These are phyloP conservation scores for Macrotus californicus DNA, from an alignment of 2,113 vertebrate genomes.

Conservation along the genomic window DNA sequence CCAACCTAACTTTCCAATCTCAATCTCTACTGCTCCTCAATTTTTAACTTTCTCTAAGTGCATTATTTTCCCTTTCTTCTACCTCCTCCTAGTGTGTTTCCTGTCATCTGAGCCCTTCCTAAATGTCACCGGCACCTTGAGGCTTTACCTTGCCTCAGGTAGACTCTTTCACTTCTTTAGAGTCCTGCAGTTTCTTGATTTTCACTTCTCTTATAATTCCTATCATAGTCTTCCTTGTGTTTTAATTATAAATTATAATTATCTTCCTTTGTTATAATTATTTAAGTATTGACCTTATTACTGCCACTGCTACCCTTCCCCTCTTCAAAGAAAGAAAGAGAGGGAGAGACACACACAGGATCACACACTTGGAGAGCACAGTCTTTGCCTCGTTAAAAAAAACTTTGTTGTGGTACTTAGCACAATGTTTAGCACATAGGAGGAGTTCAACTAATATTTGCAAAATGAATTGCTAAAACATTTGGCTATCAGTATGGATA, in stretches of 20 bases:
- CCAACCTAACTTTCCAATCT: slow-evolving; percentile 3
- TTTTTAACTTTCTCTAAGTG: not conserved
- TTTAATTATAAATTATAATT: no score
- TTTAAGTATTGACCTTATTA: slow-evolving; percentile 20
- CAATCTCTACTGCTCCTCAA: not conserved
- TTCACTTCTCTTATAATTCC: not conserved
- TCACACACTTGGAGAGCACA: not conserved
- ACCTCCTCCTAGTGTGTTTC: not conserved
- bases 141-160: not conserved
- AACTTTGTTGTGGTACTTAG: slow-evolving; percentile 38
- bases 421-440: slow-evolving; percentile 53
- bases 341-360: not conserved
- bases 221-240: not conserved
- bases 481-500: slow-evolving; percentile 67
- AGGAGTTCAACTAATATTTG: slow-evolving; percentile 60
- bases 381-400: slow-evolving; percentile 27
- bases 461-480: slow-evolving; percentile 68
- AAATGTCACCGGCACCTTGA: not conserved
- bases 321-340: not conserved
- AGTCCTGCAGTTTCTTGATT: slow-evolving; percentile 2
- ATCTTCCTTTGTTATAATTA: slow-evolving; percentile 37
- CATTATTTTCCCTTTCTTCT: not conserved
- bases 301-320: not conserved
- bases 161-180: not conserved
- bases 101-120: not conserved